Conservation (phyloP, 92 coral and sea anemone species). For the Meandrina meandrites region DNA sequence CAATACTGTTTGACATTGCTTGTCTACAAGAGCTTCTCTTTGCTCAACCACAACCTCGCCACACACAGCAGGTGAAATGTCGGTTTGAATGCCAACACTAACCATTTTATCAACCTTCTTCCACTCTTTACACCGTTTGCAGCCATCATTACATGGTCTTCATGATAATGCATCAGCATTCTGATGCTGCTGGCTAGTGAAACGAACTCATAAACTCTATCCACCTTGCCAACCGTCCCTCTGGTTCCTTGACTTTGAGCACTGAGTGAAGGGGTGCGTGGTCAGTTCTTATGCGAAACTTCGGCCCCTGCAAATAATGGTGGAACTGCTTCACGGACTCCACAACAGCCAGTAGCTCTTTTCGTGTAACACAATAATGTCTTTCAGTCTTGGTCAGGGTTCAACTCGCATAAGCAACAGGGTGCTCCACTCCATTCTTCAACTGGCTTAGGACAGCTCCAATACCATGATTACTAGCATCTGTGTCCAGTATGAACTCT, state of each 20-base stretch:
- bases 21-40: not conserved
- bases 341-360: constrained; percentile 59
- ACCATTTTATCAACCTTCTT: constrained; percentile 19
- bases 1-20: not conserved
- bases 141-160: constrained; percentile 63
- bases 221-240: constrained; percentile 69
- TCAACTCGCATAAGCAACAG: constrained; percentile 28
- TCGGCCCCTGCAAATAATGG: constrained; percentile 41
- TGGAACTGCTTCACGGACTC: constrained; percentile 46
- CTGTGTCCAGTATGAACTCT: constrained; percentile 34
- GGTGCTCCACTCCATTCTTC: constrained; percentile 13
- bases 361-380: constrained; percentile 31
- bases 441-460: constrained; percentile 32
- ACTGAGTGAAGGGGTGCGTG: constrained; percentile 60
- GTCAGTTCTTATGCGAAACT: constrained; percentile 59
- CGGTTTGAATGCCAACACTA: constrained; percentile 40
- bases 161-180: constrained; percentile 73
- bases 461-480: constrained; percentile 51
- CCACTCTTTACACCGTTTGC: constrained; percentile 33
- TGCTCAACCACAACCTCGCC: constrained; percentile 7
- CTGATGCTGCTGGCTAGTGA: constrained; percentile 39
- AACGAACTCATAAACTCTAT: constrained; percentile 41
- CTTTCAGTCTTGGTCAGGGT: constrained; percentile 31
- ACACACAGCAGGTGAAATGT: not conserved
- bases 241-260: constrained; percentile 59